Percentiles rank a stretch among this genome's conserved stretches.
These are phyloP conservation scores for Rhipidura dahli DNA, from an alignment of 2,113 vertebrate species.

Conservation along the genomic window DNA sequence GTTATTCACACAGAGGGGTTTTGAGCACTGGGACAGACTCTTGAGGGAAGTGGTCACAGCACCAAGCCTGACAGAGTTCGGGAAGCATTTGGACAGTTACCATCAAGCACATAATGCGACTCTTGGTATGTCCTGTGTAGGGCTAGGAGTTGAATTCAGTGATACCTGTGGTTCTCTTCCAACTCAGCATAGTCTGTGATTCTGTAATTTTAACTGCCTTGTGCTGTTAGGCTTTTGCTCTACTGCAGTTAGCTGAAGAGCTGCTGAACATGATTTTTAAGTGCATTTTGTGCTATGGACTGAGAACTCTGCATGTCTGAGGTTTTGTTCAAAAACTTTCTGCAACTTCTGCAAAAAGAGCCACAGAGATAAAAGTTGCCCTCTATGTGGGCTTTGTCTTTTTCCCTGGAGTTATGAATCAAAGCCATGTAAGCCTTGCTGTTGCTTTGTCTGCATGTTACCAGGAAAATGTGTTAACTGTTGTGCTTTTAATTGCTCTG, in stretches of 20 bases:
- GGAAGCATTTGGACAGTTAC: neutral
- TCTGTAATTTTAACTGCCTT: neutral
- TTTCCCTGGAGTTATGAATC: neutral
- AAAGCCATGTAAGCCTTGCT: neutral
- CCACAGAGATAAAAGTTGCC: neutral
- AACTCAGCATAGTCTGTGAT: neutral
- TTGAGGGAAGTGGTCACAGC: too few species aligned
- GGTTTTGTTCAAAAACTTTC: neutral
- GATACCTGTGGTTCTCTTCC: neutral
- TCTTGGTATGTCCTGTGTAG: neutral
- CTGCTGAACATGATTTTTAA: neutral
- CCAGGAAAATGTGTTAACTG: neutral
- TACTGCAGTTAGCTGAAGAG: neutral
- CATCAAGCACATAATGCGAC: neutral
- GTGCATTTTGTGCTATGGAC: neutral
- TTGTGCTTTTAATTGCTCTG: neutral
- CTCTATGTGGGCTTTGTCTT: neutral
- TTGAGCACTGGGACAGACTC: neutral
- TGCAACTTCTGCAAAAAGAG: neutral
- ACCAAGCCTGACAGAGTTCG: neutral
- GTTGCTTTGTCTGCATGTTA: neutral
- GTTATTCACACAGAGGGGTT: accelerated
- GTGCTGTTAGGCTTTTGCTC: neutral
- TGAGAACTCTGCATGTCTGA: neutral
- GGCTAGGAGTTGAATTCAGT: neutral